These are phyloP conservation scores for Spilogale gracilis DNA, from an alignment of 2,113 vertebrate species.

Conservation along the genomic window DNA sequence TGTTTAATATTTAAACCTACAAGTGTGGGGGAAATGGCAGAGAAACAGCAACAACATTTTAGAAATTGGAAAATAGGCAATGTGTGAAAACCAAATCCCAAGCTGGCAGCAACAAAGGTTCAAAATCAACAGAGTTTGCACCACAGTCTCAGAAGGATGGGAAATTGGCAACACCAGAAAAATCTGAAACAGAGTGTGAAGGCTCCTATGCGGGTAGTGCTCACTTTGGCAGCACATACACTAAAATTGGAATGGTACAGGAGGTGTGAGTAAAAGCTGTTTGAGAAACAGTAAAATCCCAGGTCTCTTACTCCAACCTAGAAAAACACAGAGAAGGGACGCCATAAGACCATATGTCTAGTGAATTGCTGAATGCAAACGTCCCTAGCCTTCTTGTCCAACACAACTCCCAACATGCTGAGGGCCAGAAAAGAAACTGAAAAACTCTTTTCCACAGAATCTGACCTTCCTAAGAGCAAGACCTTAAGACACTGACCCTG, in stretches of 20 bases:
- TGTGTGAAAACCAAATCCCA: not conserved
- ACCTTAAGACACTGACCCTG: not conserved
- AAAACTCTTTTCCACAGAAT: not conserved
- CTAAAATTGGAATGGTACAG: not conserved
- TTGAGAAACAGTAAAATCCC: conserved; percentile 10
- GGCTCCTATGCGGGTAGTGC: not conserved
- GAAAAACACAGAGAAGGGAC: not conserved
- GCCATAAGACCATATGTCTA: not conserved
- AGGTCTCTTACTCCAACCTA: not conserved
- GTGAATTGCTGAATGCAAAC: not conserved
- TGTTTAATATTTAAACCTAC: not conserved
- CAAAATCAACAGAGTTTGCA: not conserved
- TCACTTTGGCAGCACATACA: not conserved
- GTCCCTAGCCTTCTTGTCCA: not conserved
- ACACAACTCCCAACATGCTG: not conserved
- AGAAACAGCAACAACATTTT: conserved; percentile 21
- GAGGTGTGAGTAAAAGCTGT: not conserved
- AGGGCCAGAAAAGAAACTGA: conserved; percentile 4
- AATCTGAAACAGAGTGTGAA: not conserved
- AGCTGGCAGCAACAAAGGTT: conserved; percentile 15
- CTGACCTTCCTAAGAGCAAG: conserved; percentile 23
- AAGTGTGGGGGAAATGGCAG: conserved; percentile 18
- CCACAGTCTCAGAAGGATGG: not conserved
- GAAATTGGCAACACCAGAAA: conserved; percentile 46
- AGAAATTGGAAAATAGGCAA: not conserved